A percentile compares a stretch with the other conserved stretches of the same genome.
phyloP scores from a whole-genome alignment of 2,113 vertebrate species.

The Probosciger aterrimus region DNA sequence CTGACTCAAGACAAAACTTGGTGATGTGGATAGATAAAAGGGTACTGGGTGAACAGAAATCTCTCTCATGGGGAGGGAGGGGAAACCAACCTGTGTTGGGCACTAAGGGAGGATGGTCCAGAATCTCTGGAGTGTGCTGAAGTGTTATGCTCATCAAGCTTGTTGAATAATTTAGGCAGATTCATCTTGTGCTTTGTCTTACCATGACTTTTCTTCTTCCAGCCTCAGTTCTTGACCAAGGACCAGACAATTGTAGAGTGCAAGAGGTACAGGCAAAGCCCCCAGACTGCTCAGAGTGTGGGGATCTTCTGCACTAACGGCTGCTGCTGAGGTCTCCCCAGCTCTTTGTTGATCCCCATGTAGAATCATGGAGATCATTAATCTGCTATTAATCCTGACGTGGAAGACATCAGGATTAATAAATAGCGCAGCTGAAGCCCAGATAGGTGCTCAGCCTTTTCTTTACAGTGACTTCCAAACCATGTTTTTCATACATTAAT shows the following conservation, averaged over 20 bases:
- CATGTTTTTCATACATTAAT: fast-evolving
- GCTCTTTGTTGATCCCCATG: fast-evolving
- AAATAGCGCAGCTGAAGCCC: fast-evolving
- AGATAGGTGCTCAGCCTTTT: background rate
- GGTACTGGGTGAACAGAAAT: background rate
- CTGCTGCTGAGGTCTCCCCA: background rate
- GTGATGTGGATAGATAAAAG: background rate
- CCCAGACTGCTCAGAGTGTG: background rate
- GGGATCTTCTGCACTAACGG: background rate
- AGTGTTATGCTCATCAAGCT: background rate
- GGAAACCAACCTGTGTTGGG: fast-evolving
- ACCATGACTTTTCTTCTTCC: background rate
- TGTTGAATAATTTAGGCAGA: background rate
- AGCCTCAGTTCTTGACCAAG: background rate
- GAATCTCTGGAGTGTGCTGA: background rate
- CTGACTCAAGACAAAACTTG: background rate
- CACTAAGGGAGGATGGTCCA: fast-evolving
- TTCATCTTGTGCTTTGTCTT: background rate
- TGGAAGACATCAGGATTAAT: fast-evolving
- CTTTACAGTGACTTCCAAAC: background rate
- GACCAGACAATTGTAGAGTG: background rate
- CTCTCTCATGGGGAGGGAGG: fast-evolving
- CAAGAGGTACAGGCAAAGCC: background rate
- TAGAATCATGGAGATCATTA: background rate
- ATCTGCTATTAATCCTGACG: fast-evolving